These are phyloP conservation scores for Crotalus viridis DNA, from an alignment of 2,113 vertebrate genomes.

Conservation along the genomic window DNA sequence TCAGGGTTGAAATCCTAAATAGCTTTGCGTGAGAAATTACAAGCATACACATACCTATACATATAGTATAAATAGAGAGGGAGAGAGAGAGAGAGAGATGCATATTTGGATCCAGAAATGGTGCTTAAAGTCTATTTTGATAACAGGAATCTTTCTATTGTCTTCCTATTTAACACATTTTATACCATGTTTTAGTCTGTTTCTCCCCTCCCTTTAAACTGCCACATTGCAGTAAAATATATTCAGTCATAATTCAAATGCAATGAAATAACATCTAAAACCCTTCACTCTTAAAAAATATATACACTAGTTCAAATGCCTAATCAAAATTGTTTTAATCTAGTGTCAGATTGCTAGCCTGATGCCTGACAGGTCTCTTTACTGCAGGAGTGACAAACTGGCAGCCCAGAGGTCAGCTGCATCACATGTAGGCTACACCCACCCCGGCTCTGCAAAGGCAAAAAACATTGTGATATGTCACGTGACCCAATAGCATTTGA, in stretches of 20 bases:
- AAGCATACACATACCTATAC: background rate
- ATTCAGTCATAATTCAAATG: background rate
- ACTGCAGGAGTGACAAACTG: too few species aligned
- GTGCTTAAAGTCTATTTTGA: background rate
- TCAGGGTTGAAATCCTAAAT: slow-evolving; percentile 6
- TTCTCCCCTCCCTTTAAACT: background rate
- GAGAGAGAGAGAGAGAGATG: background rate
- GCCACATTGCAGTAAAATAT: background rate
- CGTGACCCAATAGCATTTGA: too few species aligned
- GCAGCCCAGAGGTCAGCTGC: too few species aligned
- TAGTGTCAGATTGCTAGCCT: background rate
- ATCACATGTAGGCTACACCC: too few species aligned
- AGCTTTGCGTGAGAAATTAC: background rate
- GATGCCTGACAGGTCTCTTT: background rate
- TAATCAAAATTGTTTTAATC: background rate
- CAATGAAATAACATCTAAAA: background rate
- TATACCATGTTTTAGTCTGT: background rate
- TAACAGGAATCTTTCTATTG: background rate
- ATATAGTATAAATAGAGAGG: background rate
- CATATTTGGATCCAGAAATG: background rate
- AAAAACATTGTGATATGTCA: too few species aligned
- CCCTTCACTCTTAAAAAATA: background rate
- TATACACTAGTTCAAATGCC: background rate
- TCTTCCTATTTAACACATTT: background rate
- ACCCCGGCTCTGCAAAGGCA: too few species aligned